Evolutionary conservation across 2,888 invertebrate species (phyloP).

Genomic region (Polyommatus icarus): DNA sequence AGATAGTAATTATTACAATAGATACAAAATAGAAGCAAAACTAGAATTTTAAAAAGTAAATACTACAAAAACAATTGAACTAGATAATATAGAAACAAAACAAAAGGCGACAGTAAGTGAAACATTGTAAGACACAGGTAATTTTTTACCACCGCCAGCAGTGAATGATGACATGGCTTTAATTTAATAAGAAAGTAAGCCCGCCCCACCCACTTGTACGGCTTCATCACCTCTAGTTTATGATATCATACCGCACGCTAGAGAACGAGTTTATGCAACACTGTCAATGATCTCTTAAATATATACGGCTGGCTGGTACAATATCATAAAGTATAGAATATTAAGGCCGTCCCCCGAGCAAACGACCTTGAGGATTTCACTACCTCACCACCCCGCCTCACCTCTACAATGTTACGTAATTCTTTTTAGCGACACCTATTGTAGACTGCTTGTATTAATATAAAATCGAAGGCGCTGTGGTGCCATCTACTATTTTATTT

Average conservation of each 20-base stretch:
- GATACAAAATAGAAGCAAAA: neutral
- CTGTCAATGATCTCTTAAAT: conserved; percentile 21
- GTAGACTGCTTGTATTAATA: too few relatives aligned
- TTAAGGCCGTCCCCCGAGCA: too few relatives aligned
- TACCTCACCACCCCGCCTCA: too few relatives aligned
- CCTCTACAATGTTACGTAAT: too few relatives aligned
- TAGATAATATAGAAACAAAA: neutral
- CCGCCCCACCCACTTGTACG: conserved; percentile 55
- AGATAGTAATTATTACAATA: neutral
- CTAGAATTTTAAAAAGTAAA: neutral
- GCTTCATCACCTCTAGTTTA: conserved; percentile 59
- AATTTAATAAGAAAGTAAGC: conserved; percentile 66
- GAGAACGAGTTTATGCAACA: conserved; percentile 25
- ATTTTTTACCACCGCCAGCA: neutral
- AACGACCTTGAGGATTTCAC: too few relatives aligned
- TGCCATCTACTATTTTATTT: too few relatives aligned
- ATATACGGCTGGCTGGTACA: neutral
- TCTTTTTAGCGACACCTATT: too few relatives aligned
- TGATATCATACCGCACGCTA: conserved; percentile 37
- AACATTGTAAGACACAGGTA: neutral
- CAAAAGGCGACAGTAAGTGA: neutral
- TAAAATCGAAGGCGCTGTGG: too few relatives aligned
- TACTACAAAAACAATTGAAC: neutral
- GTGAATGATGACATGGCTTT: conserved; percentile 40
- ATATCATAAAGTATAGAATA: neutral